Conservation (phyloP, 2,888 invertebrate genomes). For the Caenorhabditis sulstoni region DNA sequence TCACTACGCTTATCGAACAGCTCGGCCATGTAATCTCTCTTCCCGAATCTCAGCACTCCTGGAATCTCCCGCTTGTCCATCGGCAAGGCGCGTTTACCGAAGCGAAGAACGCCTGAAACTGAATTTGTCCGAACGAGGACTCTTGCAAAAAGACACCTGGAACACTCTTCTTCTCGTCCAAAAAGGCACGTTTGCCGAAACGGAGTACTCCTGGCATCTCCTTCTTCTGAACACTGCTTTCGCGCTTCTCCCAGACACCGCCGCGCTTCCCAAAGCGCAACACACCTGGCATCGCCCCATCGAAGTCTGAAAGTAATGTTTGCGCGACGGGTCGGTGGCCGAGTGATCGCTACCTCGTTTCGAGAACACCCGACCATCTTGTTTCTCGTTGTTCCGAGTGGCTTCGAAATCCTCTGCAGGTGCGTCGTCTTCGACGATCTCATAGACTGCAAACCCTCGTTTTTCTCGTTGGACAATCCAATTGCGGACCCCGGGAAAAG, state of each 20-base stretch:
- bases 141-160: too few species aligned
- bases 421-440: slow-evolving; percentile 58
- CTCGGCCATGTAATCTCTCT: slow-evolving; percentile 52
- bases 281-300: slow-evolving; percentile 77
- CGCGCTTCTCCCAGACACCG: slow-evolving; percentile 57
- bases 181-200: slow-evolving; percentile 65
- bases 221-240: slow-evolving; percentile 65
- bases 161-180: slow-evolving; percentile 69
- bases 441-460: slow-evolving; percentile 52
- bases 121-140: neutral
- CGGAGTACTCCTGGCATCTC: slow-evolving; percentile 68
- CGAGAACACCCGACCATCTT: slow-evolving; percentile 54
- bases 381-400: slow-evolving; percentile 44
- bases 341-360: slow-evolving; percentile 51
- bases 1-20: slow-evolving; percentile 58
- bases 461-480: slow-evolving; percentile 14
- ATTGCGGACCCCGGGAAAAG: slow-evolving; percentile 12
- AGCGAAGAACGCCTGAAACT: slow-evolving; percentile 66
- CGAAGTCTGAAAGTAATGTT: slow-evolving; percentile 62
- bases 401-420: slow-evolving; percentile 57
- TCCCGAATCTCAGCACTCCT: slow-evolving; percentile 64
- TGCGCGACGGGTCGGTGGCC: neutral
- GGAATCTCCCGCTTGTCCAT: slow-evolving; percentile 64
- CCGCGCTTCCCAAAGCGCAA: slow-evolving; percentile 78
- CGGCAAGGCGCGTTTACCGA: slow-evolving; percentile 64